Percentiles rank a stretch among this genome's conserved stretches.
phyloP scores from a whole-genome alignment of 2,888 invertebrate genomes.

The Tenthredo livida region DNA sequence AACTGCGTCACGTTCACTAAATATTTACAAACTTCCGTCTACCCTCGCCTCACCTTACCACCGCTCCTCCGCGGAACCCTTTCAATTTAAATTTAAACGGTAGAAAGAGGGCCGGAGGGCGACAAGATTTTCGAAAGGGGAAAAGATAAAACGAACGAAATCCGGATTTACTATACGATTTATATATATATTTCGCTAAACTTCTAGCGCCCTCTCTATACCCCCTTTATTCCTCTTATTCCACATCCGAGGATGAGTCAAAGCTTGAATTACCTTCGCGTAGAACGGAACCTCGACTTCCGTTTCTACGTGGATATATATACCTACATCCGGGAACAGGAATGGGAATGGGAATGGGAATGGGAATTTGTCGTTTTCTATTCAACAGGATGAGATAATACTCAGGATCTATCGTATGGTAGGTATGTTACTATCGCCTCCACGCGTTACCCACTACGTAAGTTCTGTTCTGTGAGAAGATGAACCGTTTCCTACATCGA shows the following conservation, averaged over 20 bases:
- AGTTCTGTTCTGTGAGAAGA: background rate
- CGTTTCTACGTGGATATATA: background rate
- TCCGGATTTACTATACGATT: slow-evolving; percentile 17
- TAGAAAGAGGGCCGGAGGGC: slow-evolving; percentile 1
- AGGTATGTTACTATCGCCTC: background rate
- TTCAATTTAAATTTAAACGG: slow-evolving; percentile 48
- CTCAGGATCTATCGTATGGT: slow-evolving; percentile 3
- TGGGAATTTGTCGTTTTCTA: slow-evolving; percentile 35
- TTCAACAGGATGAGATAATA: slow-evolving; percentile 29
- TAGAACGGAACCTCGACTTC: background rate
- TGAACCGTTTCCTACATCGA: slow-evolving; percentile 2
- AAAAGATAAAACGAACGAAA: slow-evolving; percentile 20
- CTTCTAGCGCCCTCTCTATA: background rate
- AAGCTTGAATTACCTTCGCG: slow-evolving; percentile 13
- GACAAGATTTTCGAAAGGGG: slow-evolving; percentile 5
- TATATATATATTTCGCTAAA: background rate
- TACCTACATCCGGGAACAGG: background rate
- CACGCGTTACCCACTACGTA: background rate
- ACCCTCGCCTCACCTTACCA: background rate
- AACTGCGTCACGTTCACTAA: slow-evolving; percentile 25
- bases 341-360: background rate
- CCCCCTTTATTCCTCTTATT: background rate
- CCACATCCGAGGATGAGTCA: slow-evolving; percentile 6
- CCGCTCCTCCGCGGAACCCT: background rate
- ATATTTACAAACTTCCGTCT: slow-evolving; percentile 34